Evolutionary conservation across 2,888 invertebrate species (phyloP).

Genomic region (Drosophila peninsularis): DNA sequence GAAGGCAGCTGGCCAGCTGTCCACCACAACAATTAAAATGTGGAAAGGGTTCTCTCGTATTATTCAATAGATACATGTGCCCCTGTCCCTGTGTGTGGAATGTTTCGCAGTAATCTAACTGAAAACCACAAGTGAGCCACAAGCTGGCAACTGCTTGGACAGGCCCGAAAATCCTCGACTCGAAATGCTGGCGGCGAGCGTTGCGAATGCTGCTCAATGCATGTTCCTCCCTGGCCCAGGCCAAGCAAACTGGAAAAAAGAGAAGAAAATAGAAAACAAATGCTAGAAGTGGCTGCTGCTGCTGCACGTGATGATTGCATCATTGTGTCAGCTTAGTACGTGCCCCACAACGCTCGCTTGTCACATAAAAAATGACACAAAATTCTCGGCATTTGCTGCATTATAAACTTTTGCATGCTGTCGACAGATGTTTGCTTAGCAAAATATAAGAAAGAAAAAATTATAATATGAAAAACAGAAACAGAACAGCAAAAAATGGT

Average conservation of each 20-base stretch:
- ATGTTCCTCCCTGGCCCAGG: constrained; percentile 41
- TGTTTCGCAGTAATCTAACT: constrained; percentile 60
- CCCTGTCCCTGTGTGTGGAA: constrained; percentile 9
- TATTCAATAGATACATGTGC: constrained; percentile 10
- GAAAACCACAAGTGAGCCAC: constrained; percentile 48
- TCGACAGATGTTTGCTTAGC: constrained; percentile 54
- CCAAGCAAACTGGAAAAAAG: not conserved
- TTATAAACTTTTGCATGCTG: constrained; percentile 65
- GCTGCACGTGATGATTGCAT: constrained; percentile 82
- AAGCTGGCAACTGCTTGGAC: constrained; percentile 35
- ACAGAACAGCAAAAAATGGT: not conserved
- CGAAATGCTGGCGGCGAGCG: constrained; percentile 63
- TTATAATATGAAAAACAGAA: not conserved
- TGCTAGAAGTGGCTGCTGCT: constrained; percentile 47
- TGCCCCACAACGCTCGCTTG: constrained; percentile 72
- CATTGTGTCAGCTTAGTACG: constrained; percentile 83
- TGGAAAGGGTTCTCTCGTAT: constrained; percentile 67
- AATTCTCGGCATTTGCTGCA: constrained; percentile 68
- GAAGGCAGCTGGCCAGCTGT: constrained; percentile 64
- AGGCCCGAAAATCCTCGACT: constrained; percentile 68
- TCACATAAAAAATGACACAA: constrained; percentile 77
- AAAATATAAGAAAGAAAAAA: constrained; percentile 12
- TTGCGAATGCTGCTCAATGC: constrained; percentile 55
- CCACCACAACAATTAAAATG: constrained; percentile 71
- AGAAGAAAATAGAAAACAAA: constrained; percentile 37